These are phyloP conservation scores for Biston stratarius DNA, from an alignment of 2,888 invertebrate genomes.

Conservation along the genomic window DNA sequence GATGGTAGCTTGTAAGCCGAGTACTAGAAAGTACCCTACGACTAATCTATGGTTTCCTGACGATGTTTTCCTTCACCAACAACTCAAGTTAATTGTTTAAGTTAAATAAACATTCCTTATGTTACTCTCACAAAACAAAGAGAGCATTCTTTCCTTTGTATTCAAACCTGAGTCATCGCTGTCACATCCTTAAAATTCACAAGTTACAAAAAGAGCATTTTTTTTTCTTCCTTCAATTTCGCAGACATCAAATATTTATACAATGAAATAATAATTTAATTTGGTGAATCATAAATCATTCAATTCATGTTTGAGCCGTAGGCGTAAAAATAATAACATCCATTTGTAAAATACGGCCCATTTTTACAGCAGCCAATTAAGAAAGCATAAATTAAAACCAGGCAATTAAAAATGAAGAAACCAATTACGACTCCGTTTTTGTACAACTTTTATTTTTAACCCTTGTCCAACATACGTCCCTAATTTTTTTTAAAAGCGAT, in stretches of 20 bases:
- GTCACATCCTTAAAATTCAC: slow-evolving; percentile 3
- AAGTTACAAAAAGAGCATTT: slow-evolving; percentile 13
- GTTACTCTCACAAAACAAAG: neutral
- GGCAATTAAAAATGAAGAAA: slow-evolving; percentile 32
- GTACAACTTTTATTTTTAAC: slow-evolving; percentile 35
- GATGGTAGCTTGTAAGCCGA: too few relatives aligned
- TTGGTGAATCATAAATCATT: slow-evolving; percentile 30
- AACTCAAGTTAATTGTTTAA: too few relatives aligned
- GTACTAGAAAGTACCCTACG: too few relatives aligned
- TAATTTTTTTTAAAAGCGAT: slow-evolving; percentile 29
- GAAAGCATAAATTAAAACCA: slow-evolving; percentile 26
- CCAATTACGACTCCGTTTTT: slow-evolving; percentile 33
- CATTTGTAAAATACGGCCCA: slow-evolving; percentile 21
- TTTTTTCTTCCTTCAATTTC: slow-evolving; percentile 15
- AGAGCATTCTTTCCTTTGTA: neutral
- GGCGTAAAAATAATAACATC: slow-evolving; percentile 29
- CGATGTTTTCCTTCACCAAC: too few relatives aligned
- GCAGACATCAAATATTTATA: slow-evolving; percentile 18
- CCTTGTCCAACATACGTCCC: slow-evolving; percentile 34
- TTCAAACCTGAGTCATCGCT: neutral
- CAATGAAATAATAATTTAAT: slow-evolving; percentile 25
- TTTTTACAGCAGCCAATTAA: slow-evolving; percentile 28
- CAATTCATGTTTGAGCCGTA: slow-evolving; percentile 15
- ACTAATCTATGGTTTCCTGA: too few relatives aligned
- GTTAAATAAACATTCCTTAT: too few relatives aligned